These are phyloP conservation scores for Oasisia sp. DNA, from an alignment of 2,888 invertebrate genomes.

Conservation along the genomic window DNA sequence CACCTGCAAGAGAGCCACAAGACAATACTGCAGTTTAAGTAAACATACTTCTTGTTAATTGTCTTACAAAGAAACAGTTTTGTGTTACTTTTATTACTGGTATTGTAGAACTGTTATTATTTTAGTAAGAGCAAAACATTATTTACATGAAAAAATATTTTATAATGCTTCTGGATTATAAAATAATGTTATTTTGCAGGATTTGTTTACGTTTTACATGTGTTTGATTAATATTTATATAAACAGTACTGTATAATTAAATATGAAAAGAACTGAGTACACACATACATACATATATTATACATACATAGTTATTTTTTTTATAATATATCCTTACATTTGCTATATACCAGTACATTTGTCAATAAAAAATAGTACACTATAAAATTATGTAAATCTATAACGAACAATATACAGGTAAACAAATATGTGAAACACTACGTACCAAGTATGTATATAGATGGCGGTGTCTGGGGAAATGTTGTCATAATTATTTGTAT, in stretches of 20 bases:
- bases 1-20: constrained; percentile 60
- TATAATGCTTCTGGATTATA: background rate
- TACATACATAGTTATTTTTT: no score
- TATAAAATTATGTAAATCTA: no score
- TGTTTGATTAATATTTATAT: no score
- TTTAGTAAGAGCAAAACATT: background rate
- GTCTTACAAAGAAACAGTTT: background rate
- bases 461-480: constrained; percentile 70
- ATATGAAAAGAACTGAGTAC: no score
- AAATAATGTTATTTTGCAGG: background rate
- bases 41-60: background rate
- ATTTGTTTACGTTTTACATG: background rate
- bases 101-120: background rate
- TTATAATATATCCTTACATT: no score
- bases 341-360: no score
- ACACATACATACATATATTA: no score
- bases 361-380: no score
- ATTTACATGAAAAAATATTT: background rate
- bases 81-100: background rate
- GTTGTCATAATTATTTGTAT: constrained; percentile 74
- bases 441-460: constrained; percentile 80
- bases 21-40: background rate
- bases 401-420: background rate
- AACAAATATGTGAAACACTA: constrained; percentile 6
- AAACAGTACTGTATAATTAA: background rate